Evolutionary conservation across 2,797 vertebrate species (phyloP).

Genomic region (Squalus acanthias): DNA sequence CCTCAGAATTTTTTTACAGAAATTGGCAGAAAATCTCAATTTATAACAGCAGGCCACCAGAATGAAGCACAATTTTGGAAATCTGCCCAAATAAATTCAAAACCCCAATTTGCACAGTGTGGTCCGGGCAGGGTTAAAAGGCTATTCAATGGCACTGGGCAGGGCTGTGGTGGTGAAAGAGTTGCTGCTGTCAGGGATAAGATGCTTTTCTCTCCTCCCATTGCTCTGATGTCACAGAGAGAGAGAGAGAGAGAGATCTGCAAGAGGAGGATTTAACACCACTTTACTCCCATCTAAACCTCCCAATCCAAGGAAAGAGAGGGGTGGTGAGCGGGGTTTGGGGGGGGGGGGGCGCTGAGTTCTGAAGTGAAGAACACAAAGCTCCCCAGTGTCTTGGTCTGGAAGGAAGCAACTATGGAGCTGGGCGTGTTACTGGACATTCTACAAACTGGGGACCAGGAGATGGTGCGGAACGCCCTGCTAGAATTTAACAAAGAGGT

Average conservation of each 20-base stretch:
- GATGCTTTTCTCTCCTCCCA: not conserved
- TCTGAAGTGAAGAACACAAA: not conserved
- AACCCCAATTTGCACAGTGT: too few species aligned
- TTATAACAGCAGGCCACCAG: too few species aligned
- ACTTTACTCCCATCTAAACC: not conserved
- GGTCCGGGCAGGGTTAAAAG: too few species aligned
- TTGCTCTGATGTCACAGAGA: not conserved
- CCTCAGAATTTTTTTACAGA: too few species aligned
- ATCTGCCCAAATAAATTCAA: too few species aligned
- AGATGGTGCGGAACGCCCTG: slow-evolving; percentile 54
- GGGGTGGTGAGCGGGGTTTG: not conserved
- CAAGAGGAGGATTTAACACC: not conserved
- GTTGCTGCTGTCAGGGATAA: not conserved
- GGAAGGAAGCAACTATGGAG: slow-evolving; percentile 49
- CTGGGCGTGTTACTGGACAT: slow-evolving; percentile 60
- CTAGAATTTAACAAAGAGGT: slow-evolving; percentile 64
- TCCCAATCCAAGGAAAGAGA: not conserved
- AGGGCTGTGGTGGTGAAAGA: not conserved
- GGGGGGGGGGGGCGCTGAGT: not conserved
- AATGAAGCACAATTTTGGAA: too few species aligned
- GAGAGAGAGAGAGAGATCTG: not conserved
- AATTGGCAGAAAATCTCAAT: too few species aligned
- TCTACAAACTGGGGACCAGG: slow-evolving; percentile 60
- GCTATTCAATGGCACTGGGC: too few species aligned
- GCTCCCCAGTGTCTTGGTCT: not conserved